Base-by-base conservation (phyloP, 2,888 invertebrate species). In the Andricus quercusramuli region DNA sequence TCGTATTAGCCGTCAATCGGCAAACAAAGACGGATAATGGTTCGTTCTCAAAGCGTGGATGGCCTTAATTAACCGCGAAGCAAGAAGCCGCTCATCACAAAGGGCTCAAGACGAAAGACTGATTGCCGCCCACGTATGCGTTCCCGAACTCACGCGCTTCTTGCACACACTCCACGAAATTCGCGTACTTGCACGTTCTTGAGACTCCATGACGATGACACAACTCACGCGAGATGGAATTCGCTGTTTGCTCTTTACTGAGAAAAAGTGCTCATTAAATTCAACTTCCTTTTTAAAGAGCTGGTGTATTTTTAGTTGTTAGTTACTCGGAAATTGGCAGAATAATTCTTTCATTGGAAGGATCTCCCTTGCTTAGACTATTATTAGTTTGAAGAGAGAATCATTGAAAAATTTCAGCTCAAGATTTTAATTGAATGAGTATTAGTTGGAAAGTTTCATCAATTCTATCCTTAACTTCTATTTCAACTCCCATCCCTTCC, bases 31-130 rank as follows among this genome's bases (percentile, higher is more conserved):
- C 66, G 81, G 51, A 77, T 76, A 82, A 85, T 83, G 84, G 84
- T 79, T 79, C 84, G 79, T 82, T 79, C 78, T 74, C 82, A 44
- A 78, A 78, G 80, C 68, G 80, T 79, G 80, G 85, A 85, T 84
- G 85, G 79, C 88, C 87, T 90, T 89, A 89, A 90, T 90, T 89
- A 89, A 87, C 85, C 82, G 82, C 81, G 83, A 84, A 82, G 85
- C 83, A 86, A 87, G 85, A 83, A 87, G 84, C 80, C 80, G 79
- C 81, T 85, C 81, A 80, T 86, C 86, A 86, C 86, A 87, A 88
- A 86, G 84, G 81, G 79, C 68, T 59, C 70, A 77, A 82, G 82
- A 78, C 81, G 70, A 84, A 78, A 79, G 81, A 68, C 82, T 84
- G 86, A 88, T 88, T 84, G 84, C 88, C 88, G 86, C 88, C 88